Evolutionary conservation across 2,888 invertebrate genomes (phyloP).

Genomic region (Cephus pygmeus): DNA sequence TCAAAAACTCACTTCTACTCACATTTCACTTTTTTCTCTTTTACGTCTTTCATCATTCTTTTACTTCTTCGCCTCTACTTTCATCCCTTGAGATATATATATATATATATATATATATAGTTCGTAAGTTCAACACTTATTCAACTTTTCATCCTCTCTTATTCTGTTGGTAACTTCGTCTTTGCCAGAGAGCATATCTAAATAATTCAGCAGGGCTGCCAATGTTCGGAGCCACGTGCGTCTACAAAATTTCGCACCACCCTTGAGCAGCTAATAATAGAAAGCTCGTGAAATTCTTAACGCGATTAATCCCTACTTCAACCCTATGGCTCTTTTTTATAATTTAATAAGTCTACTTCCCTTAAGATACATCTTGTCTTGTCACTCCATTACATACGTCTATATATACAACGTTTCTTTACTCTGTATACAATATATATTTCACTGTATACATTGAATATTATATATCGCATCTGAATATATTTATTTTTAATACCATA

Average conservation of each 20-base stretch:
- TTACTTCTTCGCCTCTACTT: not conserved
- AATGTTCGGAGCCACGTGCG: not conserved
- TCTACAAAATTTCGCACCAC: not conserved
- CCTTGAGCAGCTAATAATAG: not conserved
- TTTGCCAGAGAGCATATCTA: not conserved
- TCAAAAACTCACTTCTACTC: not conserved
- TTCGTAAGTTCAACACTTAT: no score
- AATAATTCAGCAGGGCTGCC: not conserved
- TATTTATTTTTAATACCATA: not conserved
- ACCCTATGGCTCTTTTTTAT: no score
- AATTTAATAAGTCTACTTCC: no score
- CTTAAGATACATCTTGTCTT: no score
- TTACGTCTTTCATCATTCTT: not conserved
- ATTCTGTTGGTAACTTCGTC: not conserved
- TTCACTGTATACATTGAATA: not conserved
- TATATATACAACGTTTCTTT: no score
- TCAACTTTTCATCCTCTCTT: not conserved
- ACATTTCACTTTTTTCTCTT: not conserved
- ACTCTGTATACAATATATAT: no score
- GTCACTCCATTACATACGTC: no score
- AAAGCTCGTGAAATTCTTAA: not conserved
- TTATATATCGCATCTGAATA: not conserved
- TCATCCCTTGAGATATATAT: not conserved
- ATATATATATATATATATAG: no score
- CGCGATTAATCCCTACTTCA: no score